Base-by-base conservation (phyloP, 1,140 invertebrate genomes). In the Drosophila lowei region DNA sequence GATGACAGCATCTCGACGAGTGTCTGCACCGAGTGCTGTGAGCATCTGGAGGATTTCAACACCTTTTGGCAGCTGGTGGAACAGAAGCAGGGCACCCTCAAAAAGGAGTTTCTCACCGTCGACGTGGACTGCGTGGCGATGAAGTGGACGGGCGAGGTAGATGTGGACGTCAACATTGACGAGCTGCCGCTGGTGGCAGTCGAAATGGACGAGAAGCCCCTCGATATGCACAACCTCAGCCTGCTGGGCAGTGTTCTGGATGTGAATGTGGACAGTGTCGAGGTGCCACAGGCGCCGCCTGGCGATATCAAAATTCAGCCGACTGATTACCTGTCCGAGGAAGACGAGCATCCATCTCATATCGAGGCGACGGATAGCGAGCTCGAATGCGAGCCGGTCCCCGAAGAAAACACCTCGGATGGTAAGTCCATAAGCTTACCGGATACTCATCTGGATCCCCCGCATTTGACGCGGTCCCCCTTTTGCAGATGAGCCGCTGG, bases 11-110 rank as follows among this genome's bases (percentile, higher is more conserved):
- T 90, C 15, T 90, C 86, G 15, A 90, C 86, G 9, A 83, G 54
- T 49, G 79, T 90, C 6, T 90, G 86, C 16, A 66, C 74, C 21
- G 81, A 86, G 6, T 90, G 86, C 64, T 86, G 81, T 30, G 86
- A 90, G 44, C 86, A 90, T 46, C 44, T 90, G 56, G 86, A 90
- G 58, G 86, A 90, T 15, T 90, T 90, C 23, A 71, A 90, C 53
- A 78, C 63, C 48, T 90, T 90, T 42, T 90, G 86, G 81, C 76
- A 86, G 68, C 52, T 86, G 43, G 81, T 90, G 15, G 86, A 86
- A 13, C 78, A 89, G 48, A 90, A 90, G 16, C 86, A 90, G 30
- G 65, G 60, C 25, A 83, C 81, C 3, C 71, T 90, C 16, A 90
- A 86, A 25, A 85, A 90, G 53, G 78, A 90, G 46, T 90, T 90